Evolutionary conservation across 2,113 vertebrate species (phyloP).

Genomic region (Poeciliopsis retropinna): DNA sequence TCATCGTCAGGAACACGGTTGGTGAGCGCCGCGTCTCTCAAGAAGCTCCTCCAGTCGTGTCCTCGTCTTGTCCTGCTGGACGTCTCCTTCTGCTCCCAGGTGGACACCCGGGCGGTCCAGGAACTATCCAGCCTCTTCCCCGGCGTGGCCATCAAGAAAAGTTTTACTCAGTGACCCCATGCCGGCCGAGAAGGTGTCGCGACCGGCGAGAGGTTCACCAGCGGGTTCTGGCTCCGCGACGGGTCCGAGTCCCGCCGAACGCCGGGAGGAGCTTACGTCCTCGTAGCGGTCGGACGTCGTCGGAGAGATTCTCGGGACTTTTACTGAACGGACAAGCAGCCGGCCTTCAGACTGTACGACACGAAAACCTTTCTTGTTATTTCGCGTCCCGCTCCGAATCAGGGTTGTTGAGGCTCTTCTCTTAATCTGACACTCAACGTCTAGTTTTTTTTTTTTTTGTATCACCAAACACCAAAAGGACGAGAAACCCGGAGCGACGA

Average conservation of each 20-base stretch:
- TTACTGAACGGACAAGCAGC: conserved; percentile 28
- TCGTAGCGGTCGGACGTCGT: conserved; percentile 10
- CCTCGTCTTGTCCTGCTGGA: conserved; percentile 90
- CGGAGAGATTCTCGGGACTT: conserved; percentile 18
- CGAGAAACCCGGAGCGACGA: conserved; percentile 25
- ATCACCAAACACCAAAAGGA: conserved; percentile 41
- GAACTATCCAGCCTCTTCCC: conserved; percentile 90
- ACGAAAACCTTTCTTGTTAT: conserved; percentile 20
- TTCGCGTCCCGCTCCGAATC: conserved; percentile 35
- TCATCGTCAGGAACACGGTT: conserved; percentile 75
- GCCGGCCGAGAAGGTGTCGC: conserved; percentile 5
- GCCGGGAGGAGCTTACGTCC: background rate
- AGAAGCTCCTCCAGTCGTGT: conserved; percentile 92
- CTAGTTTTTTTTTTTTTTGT: background rate
- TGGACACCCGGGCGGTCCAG: conserved; percentile 90
- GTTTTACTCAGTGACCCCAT: conserved; percentile 92
- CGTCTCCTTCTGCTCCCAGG: conserved; percentile 98
- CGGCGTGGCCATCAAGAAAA: conserved; percentile 95
- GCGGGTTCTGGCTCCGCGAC: conserved; percentile 27
- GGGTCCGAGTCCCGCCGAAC: no score
- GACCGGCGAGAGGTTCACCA: conserved; percentile 30
- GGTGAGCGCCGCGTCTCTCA: conserved; percentile 89
- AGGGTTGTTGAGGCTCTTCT: conserved; percentile 38
- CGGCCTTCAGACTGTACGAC: conserved; percentile 18
- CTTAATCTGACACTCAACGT: conserved; percentile 29